These are phyloP conservation scores for Triops longicaudatus DNA, from an alignment of 1,140 invertebrate species.

Conservation along the genomic window DNA sequence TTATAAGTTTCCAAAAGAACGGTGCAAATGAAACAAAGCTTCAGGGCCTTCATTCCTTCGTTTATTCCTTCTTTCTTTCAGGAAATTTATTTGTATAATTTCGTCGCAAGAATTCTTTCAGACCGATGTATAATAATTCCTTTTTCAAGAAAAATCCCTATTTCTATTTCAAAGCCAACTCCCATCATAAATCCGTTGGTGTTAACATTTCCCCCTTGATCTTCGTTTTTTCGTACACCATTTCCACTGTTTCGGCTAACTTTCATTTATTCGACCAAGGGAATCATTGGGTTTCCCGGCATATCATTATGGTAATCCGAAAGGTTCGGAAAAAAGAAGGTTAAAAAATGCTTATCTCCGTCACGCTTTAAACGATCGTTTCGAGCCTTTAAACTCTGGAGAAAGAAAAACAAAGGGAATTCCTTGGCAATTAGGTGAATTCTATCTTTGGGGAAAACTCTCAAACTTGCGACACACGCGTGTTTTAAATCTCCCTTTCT, in stretches of 20 bases:
- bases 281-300: neutral
- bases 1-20: too few species aligned
- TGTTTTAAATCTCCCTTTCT: neutral
- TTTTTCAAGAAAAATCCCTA: neutral
- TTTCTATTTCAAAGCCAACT: constrained; percentile 3
- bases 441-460: neutral
- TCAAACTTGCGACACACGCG: neutral
- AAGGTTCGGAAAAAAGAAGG: neutral
- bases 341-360: neutral
- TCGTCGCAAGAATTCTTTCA: neutral
- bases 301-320: neutral
- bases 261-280: neutral
- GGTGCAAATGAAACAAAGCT: too few species aligned
- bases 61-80: too few species aligned
- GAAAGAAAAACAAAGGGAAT: neutral
- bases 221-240: neutral
- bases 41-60: too few species aligned
- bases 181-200: neutral
- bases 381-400: neutral
- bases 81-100: neutral
- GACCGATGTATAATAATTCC: constrained; percentile 1
- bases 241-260: neutral
- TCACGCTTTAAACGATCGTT: constrained; percentile 1
- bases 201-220: neutral
- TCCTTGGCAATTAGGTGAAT: neutral